Evolutionary conservation across 2,888 invertebrate species (phyloP), one percentile per base, ranked within the genome.

Genomic region (Platycheirus rosarum): DNA sequence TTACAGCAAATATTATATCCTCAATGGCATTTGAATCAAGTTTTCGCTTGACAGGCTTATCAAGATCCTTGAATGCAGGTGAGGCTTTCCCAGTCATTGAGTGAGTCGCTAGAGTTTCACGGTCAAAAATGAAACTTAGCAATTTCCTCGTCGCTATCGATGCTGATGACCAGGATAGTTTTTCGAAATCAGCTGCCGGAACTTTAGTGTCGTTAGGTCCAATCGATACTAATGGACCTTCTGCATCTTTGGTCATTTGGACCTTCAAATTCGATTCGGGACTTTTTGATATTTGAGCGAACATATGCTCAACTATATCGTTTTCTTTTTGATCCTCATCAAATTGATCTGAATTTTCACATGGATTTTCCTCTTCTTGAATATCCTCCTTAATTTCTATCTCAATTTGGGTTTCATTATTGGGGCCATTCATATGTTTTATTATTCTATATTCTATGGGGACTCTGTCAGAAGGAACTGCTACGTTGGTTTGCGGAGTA

Each of bases 81-180:
- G 93, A 93, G n/a, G 91, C 91, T 85, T 92, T 93, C 8, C 93
- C 93, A 0, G 92, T 93, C 4, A 93, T 87, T 0, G 92, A 92
- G 85, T 93, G 93, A 1, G 92, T 92, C 0, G 93, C 93, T 48
- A 93, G 86, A 0, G 92, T 90, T 49, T 92, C 91, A 37, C 93
- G 91, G 16, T 92, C 91, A 86, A 93, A 93, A 16, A 93, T 87
- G 2, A 92, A 91, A 86, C 91, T 91, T 23, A 93, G 86, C 23
- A 93, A 85, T 86, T 92, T 92, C 53, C 93, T 89, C 0, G 93
- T 93, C 1, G 93, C 92, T 0, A 90, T 87, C 0, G 92, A 90
- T 66, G 92, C 91, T 0, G 91, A 89, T 2, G 37, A 18, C 93
- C 93, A 93, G 84, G 92, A 91, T 18, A 93, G 92, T 20, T 90